Conservation (phyloP, 2,797 vertebrate species). For the Muscicapa comitata region DNA sequence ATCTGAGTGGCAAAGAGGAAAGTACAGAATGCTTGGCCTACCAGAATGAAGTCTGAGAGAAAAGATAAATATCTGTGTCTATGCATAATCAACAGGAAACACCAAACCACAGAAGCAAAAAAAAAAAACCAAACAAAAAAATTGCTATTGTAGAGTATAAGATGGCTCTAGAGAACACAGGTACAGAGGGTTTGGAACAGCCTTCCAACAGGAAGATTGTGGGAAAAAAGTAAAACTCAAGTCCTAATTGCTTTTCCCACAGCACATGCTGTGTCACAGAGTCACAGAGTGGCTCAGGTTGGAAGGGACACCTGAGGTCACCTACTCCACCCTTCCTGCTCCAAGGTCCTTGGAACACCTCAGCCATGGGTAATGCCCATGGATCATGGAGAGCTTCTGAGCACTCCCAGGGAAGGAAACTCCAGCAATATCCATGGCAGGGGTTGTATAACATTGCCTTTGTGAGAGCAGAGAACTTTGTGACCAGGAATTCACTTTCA, state of each 20-base stretch:
- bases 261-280: neutral
- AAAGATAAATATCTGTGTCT: neutral
- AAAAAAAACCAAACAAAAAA: neutral
- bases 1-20: neutral
- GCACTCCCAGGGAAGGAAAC: neutral
- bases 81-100: neutral
- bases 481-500: neutral
- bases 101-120: neutral
- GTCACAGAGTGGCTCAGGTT: neutral
- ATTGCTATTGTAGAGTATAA: neutral
- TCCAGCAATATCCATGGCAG: neutral
- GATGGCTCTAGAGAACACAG: neutral
- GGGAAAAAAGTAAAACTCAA: neutral
- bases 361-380: no score
- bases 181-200: neutral
- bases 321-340: neutral
- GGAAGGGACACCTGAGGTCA: neutral
- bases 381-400: rapidly evolving
- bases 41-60: neutral
- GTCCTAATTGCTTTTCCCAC: neutral
- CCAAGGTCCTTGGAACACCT: neutral
- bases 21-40: neutral
- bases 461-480: neutral
- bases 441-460: neutral
- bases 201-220: neutral